Percentiles rank a stretch among this genome's conserved stretches.
Conservation (phyloP, 1,140 invertebrate genomes). For the Eumeta japonica region DNA sequence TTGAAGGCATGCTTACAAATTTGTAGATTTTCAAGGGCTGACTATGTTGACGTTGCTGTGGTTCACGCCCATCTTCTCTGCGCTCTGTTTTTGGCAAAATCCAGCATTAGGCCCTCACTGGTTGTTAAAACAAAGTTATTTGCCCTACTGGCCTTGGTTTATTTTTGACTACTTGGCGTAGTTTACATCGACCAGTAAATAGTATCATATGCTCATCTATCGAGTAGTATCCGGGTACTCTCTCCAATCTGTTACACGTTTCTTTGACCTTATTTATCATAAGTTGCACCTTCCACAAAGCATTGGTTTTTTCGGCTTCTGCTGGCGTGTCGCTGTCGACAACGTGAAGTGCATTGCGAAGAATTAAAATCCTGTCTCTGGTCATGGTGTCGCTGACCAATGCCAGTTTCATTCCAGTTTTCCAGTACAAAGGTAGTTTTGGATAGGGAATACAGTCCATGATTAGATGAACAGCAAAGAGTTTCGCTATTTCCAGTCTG, state of each 20-base stretch:
- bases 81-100: no score
- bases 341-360: conserved; percentile 7
- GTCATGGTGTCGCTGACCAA: conserved; percentile 5
- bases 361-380: conserved; percentile 6
- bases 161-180: no score
- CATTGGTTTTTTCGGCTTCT: conserved; percentile 2
- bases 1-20: no score
- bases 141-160: no score
- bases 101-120: conserved; percentile 10
- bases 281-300: conserved; percentile 10
- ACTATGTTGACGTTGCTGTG: no score
- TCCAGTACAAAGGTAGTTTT: conserved; percentile 8
- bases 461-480: conserved; percentile 9
- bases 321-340: conserved; percentile 6
- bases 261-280: conserved; percentile 7
- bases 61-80: no score
- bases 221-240: conserved; percentile 6
- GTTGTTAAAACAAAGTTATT: conserved; percentile 15
- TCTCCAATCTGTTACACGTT: conserved; percentile 9
- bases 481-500: conserved; percentile 7
- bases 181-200: not conserved
- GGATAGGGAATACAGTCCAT: conserved; percentile 10
- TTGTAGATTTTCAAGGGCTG: no score
- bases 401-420: conserved; percentile 5
- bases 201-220: no score